Evolutionary conservation across 2,888 invertebrate species (phyloP), one percentile per base, ranked within the genome.

Genomic region (Maniola hyperantus): DNA sequence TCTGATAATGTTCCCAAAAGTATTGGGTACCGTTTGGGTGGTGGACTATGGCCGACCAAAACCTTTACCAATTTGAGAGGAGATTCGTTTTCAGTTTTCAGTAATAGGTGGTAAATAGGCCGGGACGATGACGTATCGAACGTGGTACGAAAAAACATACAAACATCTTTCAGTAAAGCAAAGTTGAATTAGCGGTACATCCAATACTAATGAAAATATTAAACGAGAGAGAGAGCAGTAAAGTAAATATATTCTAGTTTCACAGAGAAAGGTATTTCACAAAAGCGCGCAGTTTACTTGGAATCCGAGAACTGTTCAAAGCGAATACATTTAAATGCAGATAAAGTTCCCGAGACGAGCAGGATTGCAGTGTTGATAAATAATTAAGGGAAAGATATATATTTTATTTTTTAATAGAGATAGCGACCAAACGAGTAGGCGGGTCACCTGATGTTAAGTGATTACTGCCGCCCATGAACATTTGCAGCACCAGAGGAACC

Each of bases 271-370:
- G 34, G 15, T 5, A 34, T 34, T 54, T 34, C 15, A n/a, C 8
- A 34, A 54, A 48, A 34, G 33, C 53, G n/a, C 10, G 11, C 54
- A 54, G 8, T 54, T 54, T 54, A 8, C 15, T 15, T 8, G 5
- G 15, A 54, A 54, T 7, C 7, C 54, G 13, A 54, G 26, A 54
- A 13, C 34, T 4, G 13, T 36, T 34, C 34, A 54, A 54, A 54
- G 54, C 8, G 54, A 34, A 5, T 36, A 10, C 34, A 34, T 54
- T 36, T 10, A 54, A 54, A 54, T 54, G 33, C 34, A 54, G 54
- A 54, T 54, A 6, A 34, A 34, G n/a, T 36, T 51, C 11, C 33
- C 33, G 51, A 51, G 51, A 33, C 26, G 34, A 7, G 10, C 34
- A 15, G 15, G 13, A 34, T n/a, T 53, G 13, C 34, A 54, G 7